Percentiles rank a stretch among this genome's conserved stretches.
Evolutionary conservation across 2,113 vertebrate genomes (phyloP).

Genomic region (Dromiciops gliroides): DNA sequence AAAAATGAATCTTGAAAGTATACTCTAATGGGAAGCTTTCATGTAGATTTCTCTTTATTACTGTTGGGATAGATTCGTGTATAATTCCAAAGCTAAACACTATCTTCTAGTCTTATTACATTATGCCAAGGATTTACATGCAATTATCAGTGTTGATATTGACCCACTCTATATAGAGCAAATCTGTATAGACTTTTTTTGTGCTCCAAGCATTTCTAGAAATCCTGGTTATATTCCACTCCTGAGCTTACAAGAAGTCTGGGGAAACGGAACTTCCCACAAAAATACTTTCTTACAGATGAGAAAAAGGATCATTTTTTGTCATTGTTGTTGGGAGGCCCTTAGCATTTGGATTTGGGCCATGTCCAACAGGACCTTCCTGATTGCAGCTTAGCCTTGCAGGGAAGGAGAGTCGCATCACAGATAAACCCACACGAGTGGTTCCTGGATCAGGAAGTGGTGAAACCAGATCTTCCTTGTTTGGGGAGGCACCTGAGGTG

Average conservation of each 20-base stretch:
- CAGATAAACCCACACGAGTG: slow-evolving; percentile 83
- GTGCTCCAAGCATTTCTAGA: neutral
- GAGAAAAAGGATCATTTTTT: slow-evolving; percentile 3
- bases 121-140: slow-evolving; percentile 24
- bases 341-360: slow-evolving; percentile 74
- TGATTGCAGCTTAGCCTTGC: slow-evolving; percentile 88
- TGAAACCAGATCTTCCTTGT: slow-evolving; percentile 84
- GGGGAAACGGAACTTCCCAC: slow-evolving; percentile 38
- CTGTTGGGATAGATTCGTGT: neutral
- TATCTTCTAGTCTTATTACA: neutral
- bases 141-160: slow-evolving; percentile 22
- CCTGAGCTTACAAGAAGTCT: slow-evolving; percentile 34
- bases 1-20: neutral
- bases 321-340: slow-evolving; percentile 59
- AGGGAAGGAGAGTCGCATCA: slow-evolving; percentile 85
- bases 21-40: slow-evolving; percentile 34
- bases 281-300: neutral
- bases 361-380: slow-evolving; percentile 81
- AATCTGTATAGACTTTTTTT: slow-evolving; percentile 27
- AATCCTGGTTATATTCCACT: neutral
- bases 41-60: neutral
- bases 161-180: slow-evolving; percentile 21
- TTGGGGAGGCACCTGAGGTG: slow-evolving; percentile 83
- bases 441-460: slow-evolving; percentile 82
- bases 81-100: slow-evolving; percentile 20